Percentiles rank a stretch among this genome's conserved stretches.
phyloP scores from a whole-genome alignment of 2,797 vertebrate genomes.

The Sebastes variabilis region DNA sequence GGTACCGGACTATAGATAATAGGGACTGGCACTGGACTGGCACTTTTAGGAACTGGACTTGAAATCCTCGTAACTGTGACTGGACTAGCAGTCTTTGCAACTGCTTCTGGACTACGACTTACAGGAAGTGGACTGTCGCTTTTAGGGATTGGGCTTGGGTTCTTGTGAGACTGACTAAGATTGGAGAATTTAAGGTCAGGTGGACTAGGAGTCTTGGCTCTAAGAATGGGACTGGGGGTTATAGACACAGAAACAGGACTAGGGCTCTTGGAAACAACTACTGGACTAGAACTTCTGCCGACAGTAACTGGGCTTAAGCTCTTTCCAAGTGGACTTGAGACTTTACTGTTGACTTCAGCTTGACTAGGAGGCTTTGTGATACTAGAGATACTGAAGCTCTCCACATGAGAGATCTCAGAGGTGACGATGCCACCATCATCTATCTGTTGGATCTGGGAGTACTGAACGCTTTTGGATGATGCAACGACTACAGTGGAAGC shows the following conservation, averaged over 20 bases:
- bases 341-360: slow-evolving; percentile 16
- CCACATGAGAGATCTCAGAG: slow-evolving; percentile 46
- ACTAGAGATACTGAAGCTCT: slow-evolving; percentile 46
- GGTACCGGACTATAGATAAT: slow-evolving; percentile 14
- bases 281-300: slow-evolving; percentile 32
- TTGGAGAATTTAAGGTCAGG: slow-evolving; percentile 30
- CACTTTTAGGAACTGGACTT: slow-evolving; percentile 47
- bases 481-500: slow-evolving; percentile 14
- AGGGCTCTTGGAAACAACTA: slow-evolving; percentile 38
- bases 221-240: slow-evolving; percentile 37
- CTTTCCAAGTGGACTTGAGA: slow-evolving; percentile 10
- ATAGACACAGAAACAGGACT: slow-evolving; percentile 38
- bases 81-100: slow-evolving; percentile 28
- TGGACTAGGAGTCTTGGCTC: slow-evolving; percentile 38
- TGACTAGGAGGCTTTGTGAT: slow-evolving; percentile 17
- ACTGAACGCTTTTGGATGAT: slow-evolving; percentile 47
- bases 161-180: slow-evolving; percentile 21
- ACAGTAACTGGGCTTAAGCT: slow-evolving; percentile 20
- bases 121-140: slow-evolving; percentile 18
- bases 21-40: slow-evolving; percentile 42
- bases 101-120: slow-evolving; percentile 14
- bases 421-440: slow-evolving; percentile 37
- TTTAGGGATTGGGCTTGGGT: slow-evolving; percentile 41
- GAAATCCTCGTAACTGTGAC: slow-evolving; percentile 38
- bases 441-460: slow-evolving; percentile 44